Conservation (phyloP, 1,140 invertebrate species). For the Tetraneura akinire region DNA sequence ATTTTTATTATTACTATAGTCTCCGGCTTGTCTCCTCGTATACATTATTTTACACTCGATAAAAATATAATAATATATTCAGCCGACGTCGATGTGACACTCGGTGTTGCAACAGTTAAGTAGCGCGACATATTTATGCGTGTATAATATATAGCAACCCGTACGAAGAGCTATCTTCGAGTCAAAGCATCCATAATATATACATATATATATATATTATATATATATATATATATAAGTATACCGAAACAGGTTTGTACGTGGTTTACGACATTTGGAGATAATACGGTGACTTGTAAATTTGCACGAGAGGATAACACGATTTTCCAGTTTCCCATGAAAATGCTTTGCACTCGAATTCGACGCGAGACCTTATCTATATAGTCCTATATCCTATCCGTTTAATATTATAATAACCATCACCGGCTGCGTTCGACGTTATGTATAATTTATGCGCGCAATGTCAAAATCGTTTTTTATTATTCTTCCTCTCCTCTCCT, state of each 20-base stretch:
- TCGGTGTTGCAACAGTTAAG: constrained; percentile 32
- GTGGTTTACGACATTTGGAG: constrained; percentile 32
- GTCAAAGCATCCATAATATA: too few relatives aligned
- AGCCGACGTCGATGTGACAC: constrained; percentile 15
- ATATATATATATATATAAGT: too few relatives aligned
- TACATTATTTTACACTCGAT: background rate
- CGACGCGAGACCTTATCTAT: background rate
- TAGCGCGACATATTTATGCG: constrained; percentile 35
- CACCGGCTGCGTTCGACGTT: too few relatives aligned
- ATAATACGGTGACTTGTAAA: constrained; percentile 1
- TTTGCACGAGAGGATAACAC: constrained; percentile 17
- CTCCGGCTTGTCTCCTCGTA: background rate
- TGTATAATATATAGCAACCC: background rate
- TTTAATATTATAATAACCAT: too few relatives aligned
- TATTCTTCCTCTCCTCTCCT: too few relatives aligned
- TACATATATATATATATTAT: too few relatives aligned
- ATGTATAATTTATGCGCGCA: too few relatives aligned
- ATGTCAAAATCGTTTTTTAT: too few relatives aligned
- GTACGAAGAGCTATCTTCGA: too few relatives aligned
- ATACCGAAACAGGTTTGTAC: constrained; percentile 7
- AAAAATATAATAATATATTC: too few relatives aligned
- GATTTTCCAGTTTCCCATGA: constrained; percentile 29
- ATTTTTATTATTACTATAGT: too few relatives aligned
- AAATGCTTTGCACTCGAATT: background rate
- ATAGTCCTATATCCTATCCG: too few relatives aligned